Evolutionary conservation across 2,888 invertebrate genomes (phyloP).

Genomic region (Dioctria linearis): DNA sequence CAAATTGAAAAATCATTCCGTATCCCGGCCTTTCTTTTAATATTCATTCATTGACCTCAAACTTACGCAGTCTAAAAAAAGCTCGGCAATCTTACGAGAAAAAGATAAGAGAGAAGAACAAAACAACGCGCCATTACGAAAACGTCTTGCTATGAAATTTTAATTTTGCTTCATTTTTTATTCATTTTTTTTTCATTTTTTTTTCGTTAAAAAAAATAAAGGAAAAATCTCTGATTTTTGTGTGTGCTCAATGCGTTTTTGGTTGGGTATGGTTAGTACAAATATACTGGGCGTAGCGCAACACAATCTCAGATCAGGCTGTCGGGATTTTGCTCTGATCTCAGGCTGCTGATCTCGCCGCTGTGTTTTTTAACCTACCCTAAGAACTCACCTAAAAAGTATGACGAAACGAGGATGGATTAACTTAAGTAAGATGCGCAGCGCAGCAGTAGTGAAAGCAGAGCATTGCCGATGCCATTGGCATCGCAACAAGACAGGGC

Average conservation of each 20-base stretch:
- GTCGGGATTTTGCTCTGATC: too few relatives aligned
- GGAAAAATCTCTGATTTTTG: slow-evolving; percentile 10
- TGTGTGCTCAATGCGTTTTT: slow-evolving; percentile 28
- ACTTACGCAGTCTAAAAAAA: slow-evolving; percentile 48
- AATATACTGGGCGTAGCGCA: too few relatives aligned
- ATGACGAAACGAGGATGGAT: too few relatives aligned
- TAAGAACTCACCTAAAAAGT: too few relatives aligned
- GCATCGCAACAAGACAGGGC: neutral
- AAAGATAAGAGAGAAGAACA: slow-evolving; percentile 29
- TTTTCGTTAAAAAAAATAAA: slow-evolving; percentile 9
- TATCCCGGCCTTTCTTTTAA: slow-evolving; percentile 45
- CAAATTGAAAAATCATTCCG: neutral
- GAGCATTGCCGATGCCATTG: neutral
- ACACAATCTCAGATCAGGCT: too few relatives aligned
- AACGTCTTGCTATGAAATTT: neutral
- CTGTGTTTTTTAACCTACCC: too few relatives aligned
- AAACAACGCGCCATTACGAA: neutral
- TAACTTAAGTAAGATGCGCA: neutral
- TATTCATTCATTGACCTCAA: slow-evolving; percentile 51
- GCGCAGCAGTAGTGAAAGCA: neutral
- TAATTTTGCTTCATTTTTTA: neutral
- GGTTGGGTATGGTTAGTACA: slow-evolving; percentile 26
- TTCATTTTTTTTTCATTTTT: neutral
- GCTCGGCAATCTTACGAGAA: slow-evolving; percentile 43
- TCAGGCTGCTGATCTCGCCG: too few relatives aligned